Conservation (phyloP, 2,888 invertebrate species). For the Cenopis cana region DNA sequence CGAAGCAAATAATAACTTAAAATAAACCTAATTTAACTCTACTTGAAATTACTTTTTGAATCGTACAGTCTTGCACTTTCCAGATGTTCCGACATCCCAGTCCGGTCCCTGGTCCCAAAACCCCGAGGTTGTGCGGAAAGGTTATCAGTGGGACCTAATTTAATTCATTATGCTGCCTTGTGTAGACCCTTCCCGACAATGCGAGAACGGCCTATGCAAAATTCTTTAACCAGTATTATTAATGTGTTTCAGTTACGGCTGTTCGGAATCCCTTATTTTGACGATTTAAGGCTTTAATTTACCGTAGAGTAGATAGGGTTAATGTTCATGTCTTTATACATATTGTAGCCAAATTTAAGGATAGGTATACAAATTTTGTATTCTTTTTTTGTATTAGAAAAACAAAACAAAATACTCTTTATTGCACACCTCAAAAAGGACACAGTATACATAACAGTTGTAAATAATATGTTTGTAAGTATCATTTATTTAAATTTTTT, state of each 20-base stretch:
- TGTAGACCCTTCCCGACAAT: conserved; percentile 72
- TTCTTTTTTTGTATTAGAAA: too few species aligned
- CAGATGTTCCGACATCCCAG: conserved; percentile 54
- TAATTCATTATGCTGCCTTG: conserved; percentile 80
- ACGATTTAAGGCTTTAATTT: neutral
- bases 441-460: too few species aligned
- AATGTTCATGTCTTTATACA: neutral
- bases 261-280: conserved; percentile 24
- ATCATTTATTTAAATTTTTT: too few species aligned
- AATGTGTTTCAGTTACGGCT: conserved; percentile 51
- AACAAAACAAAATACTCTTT: too few species aligned
- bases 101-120: conserved; percentile 55
- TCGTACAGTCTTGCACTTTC: conserved; percentile 49
- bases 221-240: conserved; percentile 70
- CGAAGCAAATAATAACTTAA: too few species aligned
- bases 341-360: too few species aligned
- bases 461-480: too few species aligned
- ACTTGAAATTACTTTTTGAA: neutral
- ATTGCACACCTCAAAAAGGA: too few species aligned
- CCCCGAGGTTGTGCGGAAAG: conserved; percentile 71
- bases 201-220: conserved; percentile 72
- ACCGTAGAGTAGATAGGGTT: neutral
- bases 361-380: too few species aligned
- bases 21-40: too few species aligned
- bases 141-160: conserved; percentile 81